Conservation (phyloP, 2,113 vertebrate species). For the Engystomops pustulosus region DNA sequence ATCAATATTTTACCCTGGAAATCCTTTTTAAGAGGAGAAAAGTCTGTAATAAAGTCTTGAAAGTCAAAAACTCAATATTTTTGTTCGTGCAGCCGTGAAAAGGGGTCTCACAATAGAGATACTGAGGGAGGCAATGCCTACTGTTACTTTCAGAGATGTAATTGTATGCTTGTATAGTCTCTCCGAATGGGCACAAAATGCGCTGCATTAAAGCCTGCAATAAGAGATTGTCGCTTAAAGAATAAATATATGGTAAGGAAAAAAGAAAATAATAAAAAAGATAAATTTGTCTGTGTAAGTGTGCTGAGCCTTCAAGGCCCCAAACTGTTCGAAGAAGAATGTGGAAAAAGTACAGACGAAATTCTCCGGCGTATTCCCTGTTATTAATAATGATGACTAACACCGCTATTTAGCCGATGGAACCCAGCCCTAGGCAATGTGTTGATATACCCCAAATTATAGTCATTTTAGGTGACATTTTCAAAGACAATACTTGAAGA, state of each 20-base stretch:
- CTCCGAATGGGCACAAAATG: background rate
- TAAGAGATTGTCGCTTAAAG: background rate
- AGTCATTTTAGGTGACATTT: too few relatives aligned
- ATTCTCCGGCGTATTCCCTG: background rate
- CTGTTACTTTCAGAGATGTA: background rate
- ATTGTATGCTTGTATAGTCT: background rate
- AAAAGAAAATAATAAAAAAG: background rate
- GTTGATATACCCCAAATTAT: too few relatives aligned
- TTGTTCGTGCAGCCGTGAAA: background rate
- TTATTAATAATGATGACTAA: background rate
- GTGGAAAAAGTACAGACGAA: background rate
- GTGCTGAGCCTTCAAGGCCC: background rate
- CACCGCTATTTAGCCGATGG: too few relatives aligned
- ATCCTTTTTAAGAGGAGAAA: background rate
- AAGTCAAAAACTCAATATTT: background rate
- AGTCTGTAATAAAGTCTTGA: background rate
- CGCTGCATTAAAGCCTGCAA: background rate
- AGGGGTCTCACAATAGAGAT: background rate
- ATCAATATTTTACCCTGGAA: too few relatives aligned
- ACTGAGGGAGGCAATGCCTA: background rate
- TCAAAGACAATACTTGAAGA: too few relatives aligned
- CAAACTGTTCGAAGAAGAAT: background rate
- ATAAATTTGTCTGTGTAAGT: background rate
- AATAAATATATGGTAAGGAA: background rate
- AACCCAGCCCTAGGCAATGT: too few relatives aligned